Conservation (phyloP, 2,888 invertebrate genomes). For the Scaeva pyrastri region DNA sequence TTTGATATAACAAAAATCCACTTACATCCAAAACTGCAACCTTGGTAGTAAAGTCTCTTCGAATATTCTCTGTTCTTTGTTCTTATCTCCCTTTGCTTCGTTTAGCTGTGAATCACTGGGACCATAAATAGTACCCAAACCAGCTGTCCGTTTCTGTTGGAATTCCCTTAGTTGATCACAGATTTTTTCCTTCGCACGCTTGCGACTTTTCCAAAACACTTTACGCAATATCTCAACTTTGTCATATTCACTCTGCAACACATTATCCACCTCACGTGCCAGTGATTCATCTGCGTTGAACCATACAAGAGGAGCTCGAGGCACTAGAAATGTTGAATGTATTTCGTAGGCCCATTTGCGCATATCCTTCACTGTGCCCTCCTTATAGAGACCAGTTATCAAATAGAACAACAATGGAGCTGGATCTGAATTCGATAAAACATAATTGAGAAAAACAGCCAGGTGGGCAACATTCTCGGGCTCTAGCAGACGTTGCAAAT, state of each 20-base stretch:
- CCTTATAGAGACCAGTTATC: conserved; percentile 95
- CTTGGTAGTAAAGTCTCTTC: conserved; percentile 90
- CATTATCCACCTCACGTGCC: conserved; percentile 95
- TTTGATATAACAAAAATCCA: conserved; percentile 61
- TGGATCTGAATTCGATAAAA: conserved; percentile 93
- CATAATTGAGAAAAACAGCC: conserved; percentile 97
- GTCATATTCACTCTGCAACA: conserved; percentile 92
- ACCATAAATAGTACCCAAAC: conserved; percentile 95
- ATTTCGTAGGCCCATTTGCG: conserved; percentile 99
- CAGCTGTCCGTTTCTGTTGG: conserved; percentile 94
- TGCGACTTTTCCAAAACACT: conserved; percentile 95
- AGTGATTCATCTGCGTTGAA: conserved; percentile 88
- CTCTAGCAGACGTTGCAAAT: conserved; percentile 91
- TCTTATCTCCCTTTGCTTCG: conserved; percentile 91
- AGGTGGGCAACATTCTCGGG: conserved; percentile 92
- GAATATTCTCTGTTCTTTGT: conserved; percentile 90
- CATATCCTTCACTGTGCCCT: conserved; percentile 94
- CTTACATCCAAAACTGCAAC: conserved; percentile 88
- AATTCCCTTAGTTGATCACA: conserved; percentile 84
- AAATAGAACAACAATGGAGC: conserved; percentile 89
- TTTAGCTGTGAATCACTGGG: conserved; percentile 92
- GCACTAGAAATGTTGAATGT: conserved; percentile 97
- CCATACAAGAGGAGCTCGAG: conserved; percentile 87
- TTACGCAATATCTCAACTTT: conserved; percentile 95
- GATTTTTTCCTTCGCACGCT: conserved; percentile 85